Evolutionary conservation across 2,113 vertebrate genomes (phyloP).

Genomic region (Chaetodon auriga): DNA sequence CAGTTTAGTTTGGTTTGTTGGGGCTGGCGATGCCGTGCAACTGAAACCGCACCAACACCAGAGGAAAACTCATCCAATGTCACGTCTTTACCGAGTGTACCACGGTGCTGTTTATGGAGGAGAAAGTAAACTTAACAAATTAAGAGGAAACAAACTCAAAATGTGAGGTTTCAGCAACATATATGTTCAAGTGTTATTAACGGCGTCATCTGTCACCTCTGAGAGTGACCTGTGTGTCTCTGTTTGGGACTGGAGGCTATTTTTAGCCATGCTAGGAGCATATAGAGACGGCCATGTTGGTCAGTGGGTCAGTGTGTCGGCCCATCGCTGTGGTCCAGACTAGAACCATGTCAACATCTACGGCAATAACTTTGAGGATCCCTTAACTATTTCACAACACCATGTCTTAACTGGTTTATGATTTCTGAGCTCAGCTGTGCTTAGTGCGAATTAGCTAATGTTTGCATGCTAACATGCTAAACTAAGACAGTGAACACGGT

Average conservation of each 20-base stretch:
- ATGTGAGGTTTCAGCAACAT: neutral
- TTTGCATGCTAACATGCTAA: neutral
- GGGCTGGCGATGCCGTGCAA: neutral
- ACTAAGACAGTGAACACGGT: neutral
- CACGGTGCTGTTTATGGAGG: neutral
- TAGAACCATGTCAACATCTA: neutral
- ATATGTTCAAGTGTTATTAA: neutral
- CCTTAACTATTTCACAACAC: neutral
- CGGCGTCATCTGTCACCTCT: too few species aligned
- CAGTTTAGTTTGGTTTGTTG: neutral
- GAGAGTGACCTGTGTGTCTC: too few species aligned
- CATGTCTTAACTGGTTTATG: neutral
- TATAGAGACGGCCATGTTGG: neutral
- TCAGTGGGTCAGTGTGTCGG: neutral
- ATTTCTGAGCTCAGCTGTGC: neutral
- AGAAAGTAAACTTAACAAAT: neutral
- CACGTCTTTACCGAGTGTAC: neutral
- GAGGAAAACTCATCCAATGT: neutral
- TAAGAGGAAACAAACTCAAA: neutral
- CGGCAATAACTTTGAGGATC: neutral
- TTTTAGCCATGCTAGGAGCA: too few species aligned
- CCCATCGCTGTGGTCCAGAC: neutral
- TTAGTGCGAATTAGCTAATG: neutral
- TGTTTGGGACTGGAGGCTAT: too few species aligned
- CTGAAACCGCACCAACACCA: neutral